Evolutionary conservation across 2,113 vertebrate species (phyloP), one percentile per base, ranked within the genome.

Genomic region (Diphyllodes magnificus): DNA sequence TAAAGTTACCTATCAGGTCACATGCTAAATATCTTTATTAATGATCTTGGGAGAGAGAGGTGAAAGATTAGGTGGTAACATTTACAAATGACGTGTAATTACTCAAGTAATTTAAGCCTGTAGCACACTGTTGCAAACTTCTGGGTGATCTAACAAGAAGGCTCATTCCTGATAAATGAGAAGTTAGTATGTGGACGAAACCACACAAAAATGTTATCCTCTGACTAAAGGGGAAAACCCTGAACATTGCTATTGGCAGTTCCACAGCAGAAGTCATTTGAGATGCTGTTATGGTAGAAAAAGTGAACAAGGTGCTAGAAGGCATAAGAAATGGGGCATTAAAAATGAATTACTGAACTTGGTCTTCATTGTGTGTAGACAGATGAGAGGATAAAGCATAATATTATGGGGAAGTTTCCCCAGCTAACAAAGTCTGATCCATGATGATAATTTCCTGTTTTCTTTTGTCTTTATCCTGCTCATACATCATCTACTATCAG

Each of bases 391-490:
- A 90, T 78, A 73, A 90, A 78, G 65, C 31, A 25, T 35, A 90
- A 90, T 53, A 90, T 86, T 68, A 42, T 63, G 71, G 84, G n/a
- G 42, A 91, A 85, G 54, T 47, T 82, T 85, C 33, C 39, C 51
- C 47, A 83, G 63, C 85, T 96, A 93, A 94, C 72, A 19, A 90
- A 77, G 75, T 92, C 85, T 92, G 90, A 86, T 81, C 92, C 44
- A 27, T 61, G 53, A 81, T 86, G 79, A 88, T 90, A 92, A 90
- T 96, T 95, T 95, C 92, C 88, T 95, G 76, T 93, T 93, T 93
- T 96, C 90, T 92, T 82, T 79, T 86, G 73, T 69, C 69, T 92
- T 96, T 94, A 86, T 81, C 69, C 60, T 88, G 56, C 70, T 86
- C 80, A 61, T 96, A 75, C 50, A 93, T 96, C 86, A 93, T 84